Conservation (phyloP, 2,888 invertebrate genomes). For the Polydrusus tereticollis region DNA sequence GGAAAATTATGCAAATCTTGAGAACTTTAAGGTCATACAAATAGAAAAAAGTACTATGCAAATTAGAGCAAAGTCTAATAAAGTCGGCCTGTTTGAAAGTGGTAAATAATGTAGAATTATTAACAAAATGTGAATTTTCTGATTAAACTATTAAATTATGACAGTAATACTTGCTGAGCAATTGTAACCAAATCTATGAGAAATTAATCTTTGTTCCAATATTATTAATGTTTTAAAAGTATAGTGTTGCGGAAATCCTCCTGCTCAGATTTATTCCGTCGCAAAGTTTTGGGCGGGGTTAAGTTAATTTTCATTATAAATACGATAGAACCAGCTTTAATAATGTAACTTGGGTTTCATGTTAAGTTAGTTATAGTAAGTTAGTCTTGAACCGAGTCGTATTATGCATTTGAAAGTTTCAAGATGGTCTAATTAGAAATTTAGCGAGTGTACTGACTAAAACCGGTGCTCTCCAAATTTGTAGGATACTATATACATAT, state of each 20-base stretch:
- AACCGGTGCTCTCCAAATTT: background rate
- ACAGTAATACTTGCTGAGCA: too few relatives aligned
- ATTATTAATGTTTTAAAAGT: too few relatives aligned
- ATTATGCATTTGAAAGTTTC: conserved; percentile 15
- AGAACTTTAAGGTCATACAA: too few relatives aligned
- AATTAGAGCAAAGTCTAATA: background rate
- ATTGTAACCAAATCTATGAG: too few relatives aligned
- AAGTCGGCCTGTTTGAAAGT: too few relatives aligned
- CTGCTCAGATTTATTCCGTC: too few relatives aligned
- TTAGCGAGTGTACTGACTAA: conserved; percentile 5
- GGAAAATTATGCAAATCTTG: background rate
- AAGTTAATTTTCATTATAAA: conserved; percentile 21
- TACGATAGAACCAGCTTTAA: conserved; percentile 11
- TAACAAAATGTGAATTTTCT: too few relatives aligned
- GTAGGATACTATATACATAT: too few relatives aligned
- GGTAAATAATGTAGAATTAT: background rate
- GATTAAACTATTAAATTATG: too few relatives aligned
- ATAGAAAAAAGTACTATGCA: too few relatives aligned
- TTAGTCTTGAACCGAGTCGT: conserved; percentile 3
- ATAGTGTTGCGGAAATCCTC: too few relatives aligned
- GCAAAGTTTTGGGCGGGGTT: background rate
- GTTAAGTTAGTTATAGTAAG: conserved; percentile 29
- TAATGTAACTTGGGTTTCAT: conserved; percentile 14
- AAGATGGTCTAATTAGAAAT: conserved; percentile 15
- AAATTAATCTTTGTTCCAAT: too few relatives aligned